Evolutionary conservation across 1,140 invertebrate genomes (phyloP), one percentile per base, ranked within the genome.

Genomic region (Lerema accius): DNA sequence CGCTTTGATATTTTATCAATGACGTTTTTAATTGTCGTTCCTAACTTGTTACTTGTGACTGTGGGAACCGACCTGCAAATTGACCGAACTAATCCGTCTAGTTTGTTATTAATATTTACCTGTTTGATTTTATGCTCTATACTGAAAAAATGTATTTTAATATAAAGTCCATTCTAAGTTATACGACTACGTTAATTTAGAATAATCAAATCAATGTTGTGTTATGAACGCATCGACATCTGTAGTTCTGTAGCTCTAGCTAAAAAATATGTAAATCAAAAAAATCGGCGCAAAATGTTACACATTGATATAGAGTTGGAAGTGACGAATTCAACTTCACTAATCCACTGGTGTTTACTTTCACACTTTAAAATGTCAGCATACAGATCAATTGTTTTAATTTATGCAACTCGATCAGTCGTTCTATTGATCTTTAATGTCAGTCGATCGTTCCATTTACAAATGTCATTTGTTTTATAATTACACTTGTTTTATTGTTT

Each of bases 1-100:
- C 66, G 63, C 58, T 69, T 70, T 71, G 61, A 71, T 71, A 68
- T 81, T 77, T 79, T 64, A 77, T 71, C 76, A 73, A 77, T 80
- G 72, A 82, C 68, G 61, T 65, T 56, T 56, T 46, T 61, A 63
- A 70, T 68, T 56, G 62, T 56, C 35, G 45, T 63, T 67, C 51
- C 48, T 66, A 32, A 32, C 28, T 32, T 4, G 3, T 1, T 32
- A 64, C 43, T 49, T 61, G 16, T 51, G 48, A 55, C 35, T 65
- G 64, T 71, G 63, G 64, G 65, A 74, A 74, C 67, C 16, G 16
- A 39, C 7, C 37, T 16, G 49, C 37, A 51, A 17, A 50, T 35
- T 28, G 48, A 37, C 15, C 48, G 15, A 50, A 50, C 37, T 17
- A 37, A 50, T 35, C 35, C 14, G 15, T 35, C 37, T 11, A 50